Conservation (phyloP, 2,888 invertebrate genomes). For the Diabrotica balteata region DNA sequence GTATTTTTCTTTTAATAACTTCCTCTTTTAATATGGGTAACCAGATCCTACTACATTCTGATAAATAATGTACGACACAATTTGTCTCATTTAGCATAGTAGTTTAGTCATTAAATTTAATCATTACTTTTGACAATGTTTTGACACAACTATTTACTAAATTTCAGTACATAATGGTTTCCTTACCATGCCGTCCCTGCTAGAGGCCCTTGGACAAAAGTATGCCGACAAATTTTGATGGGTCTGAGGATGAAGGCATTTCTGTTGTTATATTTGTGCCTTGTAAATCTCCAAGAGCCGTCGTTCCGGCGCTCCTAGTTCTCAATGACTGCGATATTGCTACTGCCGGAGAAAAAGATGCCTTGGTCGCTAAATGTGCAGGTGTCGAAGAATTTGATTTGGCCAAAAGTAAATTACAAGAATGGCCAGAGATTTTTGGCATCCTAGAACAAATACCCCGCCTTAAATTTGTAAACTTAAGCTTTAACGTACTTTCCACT, state of each 20-base stretch:
- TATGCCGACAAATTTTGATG: constrained; percentile 73
- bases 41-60: too few species aligned
- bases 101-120: too few species aligned
- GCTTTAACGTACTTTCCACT: constrained; percentile 83
- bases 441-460: constrained; percentile 88
- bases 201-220: constrained; percentile 89
- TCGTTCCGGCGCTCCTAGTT: constrained; percentile 83
- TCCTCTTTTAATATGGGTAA: too few species aligned
- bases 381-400: constrained; percentile 94
- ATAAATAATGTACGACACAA: too few species aligned
- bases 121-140: too few species aligned
- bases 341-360: constrained; percentile 83
- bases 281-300: constrained; percentile 76
- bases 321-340: constrained; percentile 92
- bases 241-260: constrained; percentile 67
- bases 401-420: constrained; percentile 88
- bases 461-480: constrained; percentile 89
- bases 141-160: too few species aligned
- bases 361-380: constrained; percentile 81
- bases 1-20: too few species aligned
- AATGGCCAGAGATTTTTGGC: constrained; percentile 89
- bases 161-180: not conserved
- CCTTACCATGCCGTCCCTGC: constrained; percentile 80
- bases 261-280: constrained; percentile 88
- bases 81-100: too few species aligned